Conservation (phyloP, 2,888 invertebrate species). For the Imbricaverruca yamaguchii region DNA sequence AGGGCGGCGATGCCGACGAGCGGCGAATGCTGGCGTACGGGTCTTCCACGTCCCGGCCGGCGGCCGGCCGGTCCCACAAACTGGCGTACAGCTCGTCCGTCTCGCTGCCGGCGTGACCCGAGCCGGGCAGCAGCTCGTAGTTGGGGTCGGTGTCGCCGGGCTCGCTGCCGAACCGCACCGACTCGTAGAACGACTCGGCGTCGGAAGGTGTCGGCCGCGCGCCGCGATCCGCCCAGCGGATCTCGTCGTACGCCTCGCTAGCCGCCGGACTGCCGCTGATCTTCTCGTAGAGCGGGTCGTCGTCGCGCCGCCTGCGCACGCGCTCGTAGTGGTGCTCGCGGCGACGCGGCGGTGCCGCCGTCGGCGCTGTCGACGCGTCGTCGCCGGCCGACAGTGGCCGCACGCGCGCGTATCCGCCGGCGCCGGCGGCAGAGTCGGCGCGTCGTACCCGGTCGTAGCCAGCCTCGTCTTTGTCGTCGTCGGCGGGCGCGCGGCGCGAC, state of each 20-base stretch:
- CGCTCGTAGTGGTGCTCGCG: slow-evolving; percentile 17
- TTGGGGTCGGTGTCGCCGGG: not conserved
- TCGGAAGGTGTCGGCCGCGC: not conserved
- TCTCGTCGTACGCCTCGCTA: slow-evolving; percentile 13
- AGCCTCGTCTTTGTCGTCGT: not conserved
- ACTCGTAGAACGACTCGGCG: slow-evolving; percentile 18
- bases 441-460: slow-evolving; percentile 7
- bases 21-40: slow-evolving; percentile 11
- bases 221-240: not conserved
- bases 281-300: slow-evolving; percentile 18
- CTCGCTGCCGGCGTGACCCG: not conserved
- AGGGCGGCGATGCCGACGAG: not conserved
- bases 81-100: slow-evolving; percentile 19
- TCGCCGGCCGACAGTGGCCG: not conserved
- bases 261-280: slow-evolving; percentile 17
- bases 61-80: not conserved
- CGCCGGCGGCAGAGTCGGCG: not conserved
- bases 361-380: not conserved
- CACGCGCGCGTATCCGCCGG: not conserved
- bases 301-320: not conserved
- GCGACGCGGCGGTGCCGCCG: not conserved
- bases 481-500: not conserved
- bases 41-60: not conserved
- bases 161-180: slow-evolving; percentile 13
- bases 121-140: not conserved